Evolutionary conservation across 35 echinoderm and acorn worm genomes (phyloP).

Genomic region (Lytechinus variegatus): DNA sequence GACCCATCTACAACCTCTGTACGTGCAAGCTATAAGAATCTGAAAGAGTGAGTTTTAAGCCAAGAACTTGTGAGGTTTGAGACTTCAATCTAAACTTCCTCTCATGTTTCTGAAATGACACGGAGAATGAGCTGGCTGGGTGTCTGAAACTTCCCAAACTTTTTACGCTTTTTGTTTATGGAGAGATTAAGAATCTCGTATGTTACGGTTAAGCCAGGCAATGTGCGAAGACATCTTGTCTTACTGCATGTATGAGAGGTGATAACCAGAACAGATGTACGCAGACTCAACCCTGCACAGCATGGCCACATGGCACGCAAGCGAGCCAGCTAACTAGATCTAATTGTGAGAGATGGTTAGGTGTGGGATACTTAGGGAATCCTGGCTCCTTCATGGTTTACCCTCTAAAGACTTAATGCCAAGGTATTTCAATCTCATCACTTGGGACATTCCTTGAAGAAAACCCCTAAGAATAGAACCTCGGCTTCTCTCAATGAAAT

Average conservation of each 20-base stretch:
- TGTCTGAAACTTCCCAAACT: neutral
- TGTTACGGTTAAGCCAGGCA: neutral
- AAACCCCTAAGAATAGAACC: neutral
- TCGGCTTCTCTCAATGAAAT: neutral
- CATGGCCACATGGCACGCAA: neutral
- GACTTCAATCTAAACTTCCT: neutral
- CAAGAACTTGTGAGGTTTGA: neutral
- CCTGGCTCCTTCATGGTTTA: constrained; percentile 24
- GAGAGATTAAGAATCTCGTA: neutral
- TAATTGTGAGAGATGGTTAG: constrained; percentile 22
- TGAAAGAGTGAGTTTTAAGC: neutral
- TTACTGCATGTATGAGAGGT: constrained; percentile 24
- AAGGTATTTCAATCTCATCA: constrained; percentile 17
- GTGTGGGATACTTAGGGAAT: neutral
- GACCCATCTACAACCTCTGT: neutral
- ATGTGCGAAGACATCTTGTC: constrained; percentile 31
- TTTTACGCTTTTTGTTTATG: neutral
- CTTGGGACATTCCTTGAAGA: constrained; percentile 9
- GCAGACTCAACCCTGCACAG: constrained; percentile 25
- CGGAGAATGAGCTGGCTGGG: neutral
- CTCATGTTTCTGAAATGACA: neutral
- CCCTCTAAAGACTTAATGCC: constrained; percentile 36
- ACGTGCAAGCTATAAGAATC: neutral
- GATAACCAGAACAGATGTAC: constrained; percentile 28
- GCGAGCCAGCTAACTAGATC: neutral